Conservation (phyloP, 2,797 vertebrate species). For the Gymnoscopelus microlampas region DNA sequence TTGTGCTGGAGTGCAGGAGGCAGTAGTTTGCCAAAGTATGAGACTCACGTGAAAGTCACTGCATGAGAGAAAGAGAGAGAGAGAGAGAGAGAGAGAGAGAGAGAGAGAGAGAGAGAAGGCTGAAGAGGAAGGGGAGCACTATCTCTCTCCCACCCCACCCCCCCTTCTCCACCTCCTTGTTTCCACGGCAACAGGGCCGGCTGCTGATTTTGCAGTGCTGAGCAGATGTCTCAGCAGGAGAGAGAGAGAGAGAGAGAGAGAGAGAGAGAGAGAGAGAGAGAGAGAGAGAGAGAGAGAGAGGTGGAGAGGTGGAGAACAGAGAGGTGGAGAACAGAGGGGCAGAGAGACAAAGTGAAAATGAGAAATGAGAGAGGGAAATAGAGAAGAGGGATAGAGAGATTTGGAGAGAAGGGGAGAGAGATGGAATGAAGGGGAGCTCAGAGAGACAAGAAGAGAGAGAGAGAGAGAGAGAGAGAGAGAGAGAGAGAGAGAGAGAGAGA, state of each 20-base stretch:
- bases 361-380: not conserved
- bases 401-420: not conserved
- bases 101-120: too few relatives aligned
- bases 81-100: too few relatives aligned
- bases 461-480: not conserved
- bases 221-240: constrained; percentile 71
- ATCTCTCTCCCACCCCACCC: not conserved
- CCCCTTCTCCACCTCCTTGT: constrained; percentile 54
- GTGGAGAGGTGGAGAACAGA: too few relatives aligned
- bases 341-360: not conserved
- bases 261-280: not conserved
- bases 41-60: too few relatives aligned
- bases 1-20: too few relatives aligned
- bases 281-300: not conserved
- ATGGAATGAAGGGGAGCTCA: constrained; percentile 17
- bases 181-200: constrained; percentile 74
- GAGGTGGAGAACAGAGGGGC: not conserved
- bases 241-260: constrained; percentile 26
- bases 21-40: too few relatives aligned
- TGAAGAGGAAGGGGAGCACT: not conserved
- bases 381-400: not conserved
- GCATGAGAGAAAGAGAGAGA: too few relatives aligned
- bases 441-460: not conserved
- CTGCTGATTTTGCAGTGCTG: constrained; percentile 67
- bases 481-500: constrained; percentile 3